phyloP scores from a whole-genome alignment of 2,797 vertebrate species.

The Artibeus jamaicensis region DNA sequence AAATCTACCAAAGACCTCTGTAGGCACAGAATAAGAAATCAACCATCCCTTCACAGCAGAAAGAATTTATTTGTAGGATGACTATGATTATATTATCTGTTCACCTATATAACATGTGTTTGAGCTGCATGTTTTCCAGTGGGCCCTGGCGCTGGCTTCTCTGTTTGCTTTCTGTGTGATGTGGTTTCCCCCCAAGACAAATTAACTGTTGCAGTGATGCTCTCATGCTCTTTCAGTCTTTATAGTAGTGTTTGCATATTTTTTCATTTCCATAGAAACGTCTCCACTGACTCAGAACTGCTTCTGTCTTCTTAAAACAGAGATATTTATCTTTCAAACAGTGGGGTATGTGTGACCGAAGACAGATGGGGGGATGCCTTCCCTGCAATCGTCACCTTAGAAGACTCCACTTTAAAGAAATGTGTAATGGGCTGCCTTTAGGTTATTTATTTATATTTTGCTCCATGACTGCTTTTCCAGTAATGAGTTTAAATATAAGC shows the following conservation, averaged over 20 bases:
- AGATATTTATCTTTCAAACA: constrained; percentile 71
- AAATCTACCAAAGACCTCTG: background rate
- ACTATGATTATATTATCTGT: background rate
- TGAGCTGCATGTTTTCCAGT: constrained; percentile 5
- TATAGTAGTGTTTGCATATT: constrained; percentile 35
- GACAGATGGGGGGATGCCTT: constrained; percentile 6
- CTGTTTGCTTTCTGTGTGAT: background rate
- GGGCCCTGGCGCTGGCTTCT: background rate
- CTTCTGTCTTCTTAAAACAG: constrained; percentile 68
- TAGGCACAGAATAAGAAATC: background rate
- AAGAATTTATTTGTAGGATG: constrained; percentile 10
- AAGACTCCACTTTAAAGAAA: constrained; percentile 67
- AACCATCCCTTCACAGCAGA: background rate
- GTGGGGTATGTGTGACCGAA: constrained; percentile 32
- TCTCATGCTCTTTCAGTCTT: background rate
- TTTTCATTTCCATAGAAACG: constrained; percentile 77
- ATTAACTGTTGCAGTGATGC: background rate
- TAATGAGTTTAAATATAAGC: constrained; percentile 82
- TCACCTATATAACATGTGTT: background rate
- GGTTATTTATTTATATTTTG: constrained; percentile 78
- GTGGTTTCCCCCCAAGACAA: background rate
- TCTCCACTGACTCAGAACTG: constrained; percentile 71
- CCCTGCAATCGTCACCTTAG: constrained; percentile 17
- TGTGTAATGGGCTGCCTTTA: constrained; percentile 41
- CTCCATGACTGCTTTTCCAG: constrained; percentile 58